phyloP scores from a whole-genome alignment of 1,140 invertebrate species.

The Pseudomyrmex sp. region DNA sequence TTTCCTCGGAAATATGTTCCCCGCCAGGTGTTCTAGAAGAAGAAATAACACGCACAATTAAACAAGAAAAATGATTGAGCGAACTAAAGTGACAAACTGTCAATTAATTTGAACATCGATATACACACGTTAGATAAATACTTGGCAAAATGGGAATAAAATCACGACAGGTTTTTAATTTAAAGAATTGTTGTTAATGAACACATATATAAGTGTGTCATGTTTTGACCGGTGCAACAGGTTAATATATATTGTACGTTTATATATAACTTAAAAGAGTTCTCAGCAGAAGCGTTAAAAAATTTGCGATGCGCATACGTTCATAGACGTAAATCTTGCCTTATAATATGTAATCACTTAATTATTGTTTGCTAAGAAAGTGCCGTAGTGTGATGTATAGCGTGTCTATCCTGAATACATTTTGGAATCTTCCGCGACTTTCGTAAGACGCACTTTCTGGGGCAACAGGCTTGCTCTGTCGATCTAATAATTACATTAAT shows the following conservation, averaged over 20 bases:
- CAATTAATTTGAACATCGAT: not conserved
- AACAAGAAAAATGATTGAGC: not conserved
- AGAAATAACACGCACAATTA: slow-evolving; percentile 14
- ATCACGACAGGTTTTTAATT: not conserved
- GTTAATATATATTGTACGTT: no score
- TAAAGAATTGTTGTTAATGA: slow-evolving; percentile 10
- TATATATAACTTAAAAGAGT: no score
- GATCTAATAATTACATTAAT: slow-evolving; percentile 70
- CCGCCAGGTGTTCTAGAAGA: slow-evolving; percentile 73
- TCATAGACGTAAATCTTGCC: slow-evolving; percentile 37
- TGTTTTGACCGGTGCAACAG: not conserved
- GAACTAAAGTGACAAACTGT: not conserved
- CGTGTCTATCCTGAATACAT: slow-evolving; percentile 83
- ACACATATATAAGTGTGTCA: slow-evolving; percentile 2
- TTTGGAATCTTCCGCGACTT: slow-evolving; percentile 76
- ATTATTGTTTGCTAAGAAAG: slow-evolving; percentile 72
- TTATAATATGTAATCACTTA: slow-evolving; percentile 53
- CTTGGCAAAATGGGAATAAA: no score
- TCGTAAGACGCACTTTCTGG: slow-evolving; percentile 79
- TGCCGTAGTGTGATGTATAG: slow-evolving; percentile 78
- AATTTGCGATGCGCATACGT: slow-evolving; percentile 1
- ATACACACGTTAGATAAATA: not conserved
- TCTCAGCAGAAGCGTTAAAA: slow-evolving; percentile 11
- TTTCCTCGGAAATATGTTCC: slow-evolving; percentile 68
- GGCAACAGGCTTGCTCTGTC: slow-evolving; percentile 79